Evolutionary conservation across 2,113 vertebrate genomes (phyloP), one percentile per base, ranked within the genome.

Genomic region (Fulica atra): DNA sequence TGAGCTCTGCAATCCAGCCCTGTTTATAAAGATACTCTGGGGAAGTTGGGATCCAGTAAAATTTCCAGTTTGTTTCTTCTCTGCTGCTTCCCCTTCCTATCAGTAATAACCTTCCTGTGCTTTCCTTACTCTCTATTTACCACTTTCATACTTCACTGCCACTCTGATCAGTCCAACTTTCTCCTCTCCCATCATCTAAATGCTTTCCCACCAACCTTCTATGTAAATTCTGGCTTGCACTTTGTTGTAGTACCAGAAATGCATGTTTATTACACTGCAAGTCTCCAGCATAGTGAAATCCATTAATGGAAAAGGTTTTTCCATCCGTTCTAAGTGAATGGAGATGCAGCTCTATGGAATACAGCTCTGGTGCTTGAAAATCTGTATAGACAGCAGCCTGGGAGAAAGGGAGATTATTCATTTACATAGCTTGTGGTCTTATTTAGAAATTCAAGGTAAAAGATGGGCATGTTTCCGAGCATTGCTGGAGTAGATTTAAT

Each of bases 281-380:
- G 86, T 29, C 86, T 96, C 70, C 81, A 59, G 24, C 28, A 18
- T 8, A 59, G 81, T 65, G 87, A 86, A 86, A 81, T 26, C 61
- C 21, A 25, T 81, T 93, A 90, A 73, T 70, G 10, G 57, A 89
- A 92, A 91, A 96, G 89, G n/a, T 53, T 95, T 93, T 95, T 92
- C 87, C 71, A 80, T 56, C 42, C 35, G 82, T 85, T 95, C 91
- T 90, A 83, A 96, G 88, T 76, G 33, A 93, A 93, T 20, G 24
- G 86, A 91, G 77, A 19, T 64, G 66, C 84, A 84, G 68, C 74
- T 95, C 17, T 29, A 89, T 73, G 89, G 84, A 90, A 83, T 88
- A 64, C 35, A 82, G 42, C 44, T 50, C 2, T 86, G n/a, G 94
- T 68, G 74, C 77, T 31, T n/a, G 57, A 86, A 96, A 96, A 88